Evolutionary conservation across 2,888 invertebrate genomes (phyloP).

Genomic region (Eremobia ochroleuca): DNA sequence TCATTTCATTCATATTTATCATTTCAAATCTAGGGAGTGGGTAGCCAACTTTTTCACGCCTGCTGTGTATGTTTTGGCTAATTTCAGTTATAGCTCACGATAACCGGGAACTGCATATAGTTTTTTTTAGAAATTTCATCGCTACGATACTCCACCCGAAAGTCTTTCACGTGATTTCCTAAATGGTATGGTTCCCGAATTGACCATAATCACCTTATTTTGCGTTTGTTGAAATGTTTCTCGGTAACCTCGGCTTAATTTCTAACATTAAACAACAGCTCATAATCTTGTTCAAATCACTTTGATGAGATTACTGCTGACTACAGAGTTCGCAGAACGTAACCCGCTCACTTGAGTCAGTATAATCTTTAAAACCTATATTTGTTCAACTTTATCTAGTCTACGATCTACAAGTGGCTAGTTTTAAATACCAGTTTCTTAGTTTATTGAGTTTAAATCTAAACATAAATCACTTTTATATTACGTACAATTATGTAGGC

Average conservation of each 20-base stretch:
- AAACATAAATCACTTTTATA: slow-evolving; percentile 73
- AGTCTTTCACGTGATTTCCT: neutral
- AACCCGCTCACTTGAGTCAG: slow-evolving; percentile 12
- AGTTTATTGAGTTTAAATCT: slow-evolving; percentile 68
- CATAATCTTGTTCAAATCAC: slow-evolving; percentile 9
- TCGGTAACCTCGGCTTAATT: neutral
- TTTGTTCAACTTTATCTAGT: slow-evolving; percentile 58
- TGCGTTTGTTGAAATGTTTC: neutral
- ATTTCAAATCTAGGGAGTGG: neutral
- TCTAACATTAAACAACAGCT: neutral
- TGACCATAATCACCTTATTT: neutral
- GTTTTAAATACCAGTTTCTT: slow-evolving; percentile 68
- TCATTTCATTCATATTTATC: neutral
- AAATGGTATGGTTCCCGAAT: neutral
- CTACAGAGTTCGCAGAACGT: slow-evolving; percentile 4
- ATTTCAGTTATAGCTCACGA: slow-evolving; percentile 1
- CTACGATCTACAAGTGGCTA: slow-evolving; percentile 59
- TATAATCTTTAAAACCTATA: slow-evolving; percentile 52
- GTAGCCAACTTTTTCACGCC: slow-evolving; percentile 3
- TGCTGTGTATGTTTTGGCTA: neutral
- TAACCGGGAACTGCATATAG: slow-evolving; percentile 8
- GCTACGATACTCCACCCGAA: neutral
- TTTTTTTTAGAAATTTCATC: slow-evolving; percentile 7
- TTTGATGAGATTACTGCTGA: slow-evolving; percentile 8
- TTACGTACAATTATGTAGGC: slow-evolving; percentile 69